phyloP scores from a whole-genome alignment of 2,888 invertebrate species.

The Lottia gigantea region DNA sequence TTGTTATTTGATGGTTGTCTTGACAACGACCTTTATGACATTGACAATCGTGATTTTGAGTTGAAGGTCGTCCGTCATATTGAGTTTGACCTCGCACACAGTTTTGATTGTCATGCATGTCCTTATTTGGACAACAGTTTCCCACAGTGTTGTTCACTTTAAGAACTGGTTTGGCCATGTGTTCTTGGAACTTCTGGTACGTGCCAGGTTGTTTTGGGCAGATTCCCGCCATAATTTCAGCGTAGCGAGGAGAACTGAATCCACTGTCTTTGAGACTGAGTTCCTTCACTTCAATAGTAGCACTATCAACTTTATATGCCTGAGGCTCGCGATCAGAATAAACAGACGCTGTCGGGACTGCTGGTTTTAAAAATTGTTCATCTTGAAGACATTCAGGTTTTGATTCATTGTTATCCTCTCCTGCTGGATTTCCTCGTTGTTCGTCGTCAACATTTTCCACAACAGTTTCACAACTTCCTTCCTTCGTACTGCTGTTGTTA shows the following conservation, averaged over 20 bases:
- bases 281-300: conserved; percentile 30
- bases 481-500: conserved; percentile 11
- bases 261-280: conserved; percentile 54
- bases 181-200: background rate
- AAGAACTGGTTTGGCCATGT: background rate
- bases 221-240: conserved; percentile 21
- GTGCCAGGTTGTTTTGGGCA: conserved; percentile 11
- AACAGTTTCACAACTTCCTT: background rate
- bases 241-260: conserved; percentile 50
- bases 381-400: conserved; percentile 20
- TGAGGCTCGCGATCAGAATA: conserved; percentile 8
- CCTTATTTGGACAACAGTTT: background rate
- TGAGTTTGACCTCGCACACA: conserved; percentile 12
- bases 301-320: conserved; percentile 23
- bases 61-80: conserved; percentile 22
- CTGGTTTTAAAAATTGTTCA: background rate
- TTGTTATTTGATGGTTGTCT: background rate
- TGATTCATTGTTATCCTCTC: conserved; percentile 41
- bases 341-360: conserved; percentile 14
- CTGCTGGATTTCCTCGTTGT: background rate
- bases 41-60: conserved; percentile 20
- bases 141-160: background rate
- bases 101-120: background rate
- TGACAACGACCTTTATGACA: background rate
- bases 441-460: background rate